Base-by-base conservation (phyloP, 1,140 invertebrate genomes). In the Drosophila lacteicornis region DNA sequence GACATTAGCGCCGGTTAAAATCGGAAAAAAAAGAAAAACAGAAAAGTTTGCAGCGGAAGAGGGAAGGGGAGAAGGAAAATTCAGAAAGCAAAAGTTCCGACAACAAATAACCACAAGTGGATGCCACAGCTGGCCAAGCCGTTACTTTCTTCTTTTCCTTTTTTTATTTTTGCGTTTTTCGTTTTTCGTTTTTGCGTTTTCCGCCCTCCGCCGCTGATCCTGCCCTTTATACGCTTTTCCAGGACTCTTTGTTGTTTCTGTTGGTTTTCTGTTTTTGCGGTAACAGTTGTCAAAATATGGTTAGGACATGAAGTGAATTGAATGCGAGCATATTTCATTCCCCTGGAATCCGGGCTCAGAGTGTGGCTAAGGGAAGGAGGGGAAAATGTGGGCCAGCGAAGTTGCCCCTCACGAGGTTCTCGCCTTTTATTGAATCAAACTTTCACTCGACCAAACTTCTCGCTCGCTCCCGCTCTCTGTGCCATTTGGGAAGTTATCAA, bases 261-360 rank as follows among this genome's bases (percentile, higher is more conserved):
- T 73, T 77, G 62, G 71, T 84, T 81, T 61, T 66, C 70, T 80
- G 76, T 82, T 88, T 87, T 81, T 88, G 84, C 66, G 85, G 85
- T 80, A 90, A 90, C 84, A 88, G 85, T 88, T 88, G 84, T 88
- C 84, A 88, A 90, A 90, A 88, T 90, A 88, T 90, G 81, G 80
- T 66, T 62, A 71, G 79, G 78, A 75, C 70, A 79, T 77, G 57
- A 82, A 82, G 70, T 73, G 70, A 74, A 74, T 73, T 74, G 70
- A 74, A 73, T 74, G 70, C 53, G 56, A 60, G 70, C 19, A 73
- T 73, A 74, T 74, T 74, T 60, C 67, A 73, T 60, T 73, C 43
- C 51, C 55, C n/a, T 38, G 67, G 46, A 40, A 47, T 57, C 8
- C 67, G 33, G 42, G 25, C 22, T 15, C 30, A 46, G 36, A 47